Evolutionary conservation across 2,888 invertebrate genomes (phyloP).

Genomic region (Latrodectus hesperus): DNA sequence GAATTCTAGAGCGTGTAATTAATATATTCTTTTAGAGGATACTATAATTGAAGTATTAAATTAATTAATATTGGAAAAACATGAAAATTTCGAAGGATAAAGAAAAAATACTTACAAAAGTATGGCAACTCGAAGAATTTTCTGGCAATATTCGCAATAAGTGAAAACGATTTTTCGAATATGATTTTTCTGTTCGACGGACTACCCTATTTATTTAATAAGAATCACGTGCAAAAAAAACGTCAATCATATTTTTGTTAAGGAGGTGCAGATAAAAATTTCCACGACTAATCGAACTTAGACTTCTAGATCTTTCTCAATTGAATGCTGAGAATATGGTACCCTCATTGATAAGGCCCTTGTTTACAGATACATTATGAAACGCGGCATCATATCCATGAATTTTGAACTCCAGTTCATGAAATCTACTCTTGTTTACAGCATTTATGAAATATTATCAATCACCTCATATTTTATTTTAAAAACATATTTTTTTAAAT

Average conservation of each 20-base stretch:
- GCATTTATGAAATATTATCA: slow-evolving; percentile 11
- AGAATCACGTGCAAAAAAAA: slow-evolving; percentile 14
- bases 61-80: too few species aligned
- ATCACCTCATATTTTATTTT: slow-evolving; percentile 17
- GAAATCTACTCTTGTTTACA: slow-evolving; percentile 27
- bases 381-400: slow-evolving; percentile 7
- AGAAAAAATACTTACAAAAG: too few species aligned
- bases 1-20: too few species aligned
- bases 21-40: too few species aligned
- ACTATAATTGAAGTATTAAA: too few species aligned
- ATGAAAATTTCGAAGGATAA: too few species aligned
- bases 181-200: background rate
- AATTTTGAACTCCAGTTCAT: slow-evolving; percentile 21
- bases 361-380: slow-evolving; percentile 35
- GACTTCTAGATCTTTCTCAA: slow-evolving; percentile 26
- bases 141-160: too few species aligned
- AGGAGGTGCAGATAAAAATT: slow-evolving; percentile 27
- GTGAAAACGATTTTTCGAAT: background rate
- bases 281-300: background rate
- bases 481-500: background rate
- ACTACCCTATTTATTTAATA: slow-evolving; percentile 11
- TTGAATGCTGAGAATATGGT: slow-evolving; percentile 16
- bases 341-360: slow-evolving; percentile 17
- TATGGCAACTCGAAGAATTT: too few species aligned
- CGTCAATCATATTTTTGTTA: slow-evolving; percentile 20